phyloP scores from a whole-genome alignment of 2,797 vertebrate genomes.

The Lepilemur septentrionalis region DNA sequence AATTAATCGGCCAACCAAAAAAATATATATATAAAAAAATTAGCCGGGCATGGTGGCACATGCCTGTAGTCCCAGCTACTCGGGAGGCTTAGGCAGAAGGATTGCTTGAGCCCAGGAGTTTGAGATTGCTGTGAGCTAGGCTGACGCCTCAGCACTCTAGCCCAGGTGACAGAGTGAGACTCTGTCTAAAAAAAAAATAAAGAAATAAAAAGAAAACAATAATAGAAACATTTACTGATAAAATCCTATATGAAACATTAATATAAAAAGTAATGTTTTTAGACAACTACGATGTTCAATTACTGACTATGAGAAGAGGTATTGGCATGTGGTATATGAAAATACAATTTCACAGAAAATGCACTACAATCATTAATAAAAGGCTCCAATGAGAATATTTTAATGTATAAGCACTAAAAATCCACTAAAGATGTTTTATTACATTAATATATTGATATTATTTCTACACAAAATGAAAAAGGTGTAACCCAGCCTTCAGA shows the following conservation, averaged over 20 bases:
- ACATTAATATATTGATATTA: background rate
- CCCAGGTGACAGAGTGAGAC: background rate
- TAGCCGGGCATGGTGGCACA: no score
- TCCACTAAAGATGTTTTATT: background rate
- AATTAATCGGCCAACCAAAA: no score
- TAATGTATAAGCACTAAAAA: background rate
- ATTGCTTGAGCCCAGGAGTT: no score
- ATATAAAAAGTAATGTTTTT: background rate
- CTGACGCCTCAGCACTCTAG: background rate
- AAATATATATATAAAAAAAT: no score
- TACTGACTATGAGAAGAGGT: no score
- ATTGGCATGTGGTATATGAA: no score
- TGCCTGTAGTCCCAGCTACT: no score
- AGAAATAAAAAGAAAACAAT: background rate
- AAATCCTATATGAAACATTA: background rate
- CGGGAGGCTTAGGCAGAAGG: no score
- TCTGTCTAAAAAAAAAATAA: background rate
- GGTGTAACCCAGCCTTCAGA: background rate
- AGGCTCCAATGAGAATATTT: background rate
- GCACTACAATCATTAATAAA: background rate
- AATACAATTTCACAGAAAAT: background rate
- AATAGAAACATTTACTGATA: background rate
- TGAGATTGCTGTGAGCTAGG: background rate
- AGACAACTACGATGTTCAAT: background rate
- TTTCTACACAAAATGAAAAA: background rate